Conservation (phyloP, 2,797 vertebrate genomes). For the Sebastes alutus region DNA sequence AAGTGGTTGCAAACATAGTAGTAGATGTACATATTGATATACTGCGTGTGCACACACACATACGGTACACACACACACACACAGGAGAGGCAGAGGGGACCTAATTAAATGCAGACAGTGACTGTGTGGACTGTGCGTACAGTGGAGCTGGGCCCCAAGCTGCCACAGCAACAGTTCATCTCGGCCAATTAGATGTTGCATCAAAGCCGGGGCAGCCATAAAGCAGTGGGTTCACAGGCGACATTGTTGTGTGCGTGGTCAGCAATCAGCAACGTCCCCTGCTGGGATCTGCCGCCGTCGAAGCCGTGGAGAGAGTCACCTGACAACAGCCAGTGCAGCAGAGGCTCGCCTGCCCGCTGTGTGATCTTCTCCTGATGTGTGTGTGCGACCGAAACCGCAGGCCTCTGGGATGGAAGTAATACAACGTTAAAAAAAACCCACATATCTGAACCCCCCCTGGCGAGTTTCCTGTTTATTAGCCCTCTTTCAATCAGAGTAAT, state of each 20-base stretch:
- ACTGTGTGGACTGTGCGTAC: constrained; percentile 68
- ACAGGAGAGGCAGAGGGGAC: constrained; percentile 66
- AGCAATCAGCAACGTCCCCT: constrained; percentile 80
- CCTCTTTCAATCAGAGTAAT: constrained; percentile 56
- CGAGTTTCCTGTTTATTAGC: constrained; percentile 55
- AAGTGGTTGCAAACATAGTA: constrained; percentile 5
- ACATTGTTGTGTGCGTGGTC: constrained; percentile 80
- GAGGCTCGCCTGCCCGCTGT: constrained; percentile 64
- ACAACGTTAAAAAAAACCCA: constrained; percentile 1
- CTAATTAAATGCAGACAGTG: constrained; percentile 78
- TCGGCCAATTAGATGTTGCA: constrained; percentile 81
- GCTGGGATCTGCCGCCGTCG: constrained; percentile 72
- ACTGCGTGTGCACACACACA: not conserved
- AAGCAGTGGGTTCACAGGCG: constrained; percentile 78
- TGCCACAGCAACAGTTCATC: constrained; percentile 80
- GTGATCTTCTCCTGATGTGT: constrained; percentile 75
- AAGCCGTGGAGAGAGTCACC: constrained; percentile 76
- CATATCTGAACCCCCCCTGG: constrained; percentile 30
- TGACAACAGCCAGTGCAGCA: constrained; percentile 70
- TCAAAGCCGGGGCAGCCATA: constrained; percentile 75
- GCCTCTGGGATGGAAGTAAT: constrained; percentile 57
- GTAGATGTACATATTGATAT: constrained; percentile 47
- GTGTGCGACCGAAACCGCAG: constrained; percentile 51
- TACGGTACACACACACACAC: not conserved
- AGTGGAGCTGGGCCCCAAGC: constrained; percentile 71